Evolutionary conservation across 2,888 invertebrate genomes (phyloP).

Genomic region (Drosophila sordidula): DNA sequence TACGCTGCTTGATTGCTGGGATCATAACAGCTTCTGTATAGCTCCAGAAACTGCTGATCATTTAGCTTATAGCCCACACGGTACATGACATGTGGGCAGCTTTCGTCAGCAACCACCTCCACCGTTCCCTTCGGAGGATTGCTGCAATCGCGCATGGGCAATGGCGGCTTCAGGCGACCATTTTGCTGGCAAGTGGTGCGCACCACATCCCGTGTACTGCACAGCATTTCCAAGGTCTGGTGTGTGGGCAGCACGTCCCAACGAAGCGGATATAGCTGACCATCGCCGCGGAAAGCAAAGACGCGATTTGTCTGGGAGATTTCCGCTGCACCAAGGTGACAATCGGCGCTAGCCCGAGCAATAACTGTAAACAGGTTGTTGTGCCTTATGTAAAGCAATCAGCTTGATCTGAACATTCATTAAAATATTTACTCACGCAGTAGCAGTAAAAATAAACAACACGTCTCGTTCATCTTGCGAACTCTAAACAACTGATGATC

Average conservation of each 20-base stretch:
- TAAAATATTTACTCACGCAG: constrained; percentile 16
- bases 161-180: constrained; percentile 6
- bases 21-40: constrained; percentile 62
- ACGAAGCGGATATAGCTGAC: constrained; percentile 16
- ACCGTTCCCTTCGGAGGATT: constrained; percentile 1
- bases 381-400: background rate
- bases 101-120: background rate
- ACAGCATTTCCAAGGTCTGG: constrained; percentile 31
- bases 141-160: constrained; percentile 20
- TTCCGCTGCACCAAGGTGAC: constrained; percentile 14
- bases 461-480: constrained; percentile 30
- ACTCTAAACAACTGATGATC: constrained; percentile 23
- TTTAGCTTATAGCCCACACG: constrained; percentile 46
- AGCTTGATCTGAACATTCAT: background rate
- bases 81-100: constrained; percentile 34
- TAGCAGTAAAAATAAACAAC: background rate
- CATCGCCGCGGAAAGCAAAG: constrained; percentile 17
- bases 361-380: constrained; percentile 25
- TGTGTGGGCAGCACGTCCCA: constrained; percentile 16
- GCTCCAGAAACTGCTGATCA: constrained; percentile 44
- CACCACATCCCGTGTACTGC: constrained; percentile 14
- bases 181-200: constrained; percentile 17
- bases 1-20: background rate
- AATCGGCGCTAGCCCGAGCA: constrained; percentile 30
- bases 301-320: constrained; percentile 40